Base-by-base conservation (phyloP, 2,888 invertebrate genomes). In the Phalera bucephala region DNA sequence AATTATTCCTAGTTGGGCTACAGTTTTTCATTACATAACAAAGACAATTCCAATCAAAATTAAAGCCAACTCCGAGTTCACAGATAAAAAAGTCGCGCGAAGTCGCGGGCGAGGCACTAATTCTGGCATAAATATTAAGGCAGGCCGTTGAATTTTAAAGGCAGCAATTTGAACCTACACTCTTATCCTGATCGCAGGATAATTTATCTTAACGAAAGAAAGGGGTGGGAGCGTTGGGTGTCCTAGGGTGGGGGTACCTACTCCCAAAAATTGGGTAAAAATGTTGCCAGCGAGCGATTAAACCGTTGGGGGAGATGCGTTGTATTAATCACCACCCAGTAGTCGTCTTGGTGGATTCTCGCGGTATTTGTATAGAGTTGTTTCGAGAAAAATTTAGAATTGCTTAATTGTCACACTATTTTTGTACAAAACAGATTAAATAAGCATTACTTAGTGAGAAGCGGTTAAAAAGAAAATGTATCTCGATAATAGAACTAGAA, bases 121-220 rank as follows among this genome's bases (percentile, higher is more conserved):
- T 76, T 72, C 70, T 52, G 60, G 56, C 75, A 79, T 81, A 83
- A 85, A 86, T 84, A 84, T 85, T 83, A 80, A 80, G 87, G 74
- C 76, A 73, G 74, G 77, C 72, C 80, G 78, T 72, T 75, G 83
- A 85, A 86, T 88, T 89, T 86, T 89, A 87, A 88, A 87, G 85
- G 83, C 86, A 75, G 87, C 87, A 87, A 88, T 89, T 89, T 85
- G 86, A 87, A 87, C 85, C 85, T 85, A 87, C 86, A 87, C 88
- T 89, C 86, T 87, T 86, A 86, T 88, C 85, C 88, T 84, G 88
- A 89, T 88, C 88, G 80, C 70, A 72, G 85, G 85, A 88, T 89
- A 88, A 89, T 89, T 89, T 88, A 89, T 89, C 89, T 89, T 87
- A 86, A 87, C 83, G 88, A 89, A 89, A 88, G 87, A 88, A 88